Base-by-base conservation (phyloP, 2,113 vertebrate genomes). In the Phycodurus eques region DNA sequence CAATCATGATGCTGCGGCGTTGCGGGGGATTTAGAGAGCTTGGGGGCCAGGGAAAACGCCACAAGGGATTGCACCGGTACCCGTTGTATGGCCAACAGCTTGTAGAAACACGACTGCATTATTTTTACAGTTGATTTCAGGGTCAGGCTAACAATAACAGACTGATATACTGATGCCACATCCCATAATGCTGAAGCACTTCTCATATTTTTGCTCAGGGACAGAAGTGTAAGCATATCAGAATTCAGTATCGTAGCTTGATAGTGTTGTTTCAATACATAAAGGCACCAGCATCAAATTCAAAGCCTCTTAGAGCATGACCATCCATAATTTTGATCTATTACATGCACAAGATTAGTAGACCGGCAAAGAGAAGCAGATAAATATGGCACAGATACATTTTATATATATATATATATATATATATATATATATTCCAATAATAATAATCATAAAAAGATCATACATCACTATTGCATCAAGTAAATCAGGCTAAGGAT, bases 21-120 rank as follows among this genome's bases (percentile, higher is more conserved):
- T 56, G 64, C 33, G 51, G 15, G 47, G 59, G 77, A 85, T 85
- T 86, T 71, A 71, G 67, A 46, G 22, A 47, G 64, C 7, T 3
- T 27, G 5, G 43, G 64, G 84, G 81, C 85, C 81, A 82, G 65
- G 70, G 74, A 65, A 75, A 87, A 83, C 80, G 75, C 70, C 71
- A 39, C 54, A 42, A 74, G 71, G 47, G 59, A 43, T 15, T 5
- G 2, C 59, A 67, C n/a, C 53, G 68, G 59, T 22, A 67, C 56
- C 39, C 63, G 68, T 83, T 72, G 62, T 67, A 68, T 44, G 65
- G 68, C 60, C 51, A 64, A 46, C 76, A 80, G 78, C 77, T 79
- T 70, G 43, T 67, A 73, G 70, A 63, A 63, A 56, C 69, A 65
- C 46, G 46, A 14, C 8, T 67, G 62, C 67, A 39, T 79, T 54